A percentile compares a stretch with the other conserved stretches of the same genome.
Evolutionary conservation across 2,113 vertebrate species (phyloP).

Genomic region (Gnathonemus longibarbis): DNA sequence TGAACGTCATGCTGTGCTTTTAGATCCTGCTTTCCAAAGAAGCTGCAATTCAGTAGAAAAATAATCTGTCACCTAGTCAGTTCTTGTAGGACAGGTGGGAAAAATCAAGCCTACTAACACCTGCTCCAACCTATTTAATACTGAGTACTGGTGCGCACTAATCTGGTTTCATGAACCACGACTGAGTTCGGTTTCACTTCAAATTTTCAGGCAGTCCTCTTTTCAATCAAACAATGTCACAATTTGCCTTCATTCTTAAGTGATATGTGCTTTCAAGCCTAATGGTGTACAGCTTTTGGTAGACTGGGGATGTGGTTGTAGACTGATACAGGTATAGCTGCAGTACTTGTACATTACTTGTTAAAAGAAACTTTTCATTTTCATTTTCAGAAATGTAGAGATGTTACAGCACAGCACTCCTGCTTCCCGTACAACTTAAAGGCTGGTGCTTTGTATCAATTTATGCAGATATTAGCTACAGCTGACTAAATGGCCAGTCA

Average conservation of each 20-base stretch:
- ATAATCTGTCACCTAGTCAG: conserved; percentile 64
- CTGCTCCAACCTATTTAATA: neutral
- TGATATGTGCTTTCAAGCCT: neutral
- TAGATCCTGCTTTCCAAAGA: conserved; percentile 81
- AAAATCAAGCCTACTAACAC: neutral
- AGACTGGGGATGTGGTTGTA: neutral
- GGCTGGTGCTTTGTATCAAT: conserved; percentile 39
- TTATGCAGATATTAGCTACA: conserved; percentile 46
- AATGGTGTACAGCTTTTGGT: neutral
- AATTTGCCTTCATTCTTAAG: neutral
- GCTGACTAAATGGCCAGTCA: conserved; percentile 47
- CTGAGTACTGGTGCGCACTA: neutral
- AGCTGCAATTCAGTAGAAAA: conserved; percentile 72
- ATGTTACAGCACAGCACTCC: neutral
- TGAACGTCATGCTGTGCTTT: conserved; percentile 80
- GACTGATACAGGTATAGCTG: neutral
- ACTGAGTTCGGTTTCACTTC: neutral
- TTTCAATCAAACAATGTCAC: neutral
- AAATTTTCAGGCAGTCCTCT: neutral
- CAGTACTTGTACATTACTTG: neutral
- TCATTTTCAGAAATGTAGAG: neutral
- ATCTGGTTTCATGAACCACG: neutral
- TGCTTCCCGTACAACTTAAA: conserved; percentile 25
- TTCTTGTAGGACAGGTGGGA: conserved; percentile 18
- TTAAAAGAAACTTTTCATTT: neutral